Evolutionary conservation across 2,888 invertebrate species (phyloP).

Genomic region (Eupelmus urozonus): DNA sequence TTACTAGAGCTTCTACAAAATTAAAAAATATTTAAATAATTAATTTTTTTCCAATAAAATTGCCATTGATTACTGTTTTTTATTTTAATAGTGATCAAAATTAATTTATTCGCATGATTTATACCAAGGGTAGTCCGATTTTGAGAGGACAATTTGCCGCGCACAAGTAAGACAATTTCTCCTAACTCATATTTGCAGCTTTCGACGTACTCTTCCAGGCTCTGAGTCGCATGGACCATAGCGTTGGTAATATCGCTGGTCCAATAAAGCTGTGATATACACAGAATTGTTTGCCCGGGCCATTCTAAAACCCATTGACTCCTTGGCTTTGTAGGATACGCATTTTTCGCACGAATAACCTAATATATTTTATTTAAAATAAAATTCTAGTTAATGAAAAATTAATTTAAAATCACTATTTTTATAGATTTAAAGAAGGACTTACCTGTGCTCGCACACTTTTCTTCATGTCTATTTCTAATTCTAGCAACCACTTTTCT

Average conservation of each 20-base stretch:
- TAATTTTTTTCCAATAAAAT: not conserved
- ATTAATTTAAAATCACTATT: not conserved
- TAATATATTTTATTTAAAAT: slow-evolving; percentile 49
- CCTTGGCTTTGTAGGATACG: slow-evolving; percentile 75
- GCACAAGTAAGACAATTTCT: slow-evolving; percentile 89
- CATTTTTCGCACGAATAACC: slow-evolving; percentile 77
- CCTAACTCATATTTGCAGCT: slow-evolving; percentile 88
- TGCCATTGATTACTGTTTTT: not conserved
- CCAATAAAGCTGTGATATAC: slow-evolving; percentile 91
- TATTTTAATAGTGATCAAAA: too few relatives aligned
- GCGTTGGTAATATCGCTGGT: slow-evolving; percentile 91
- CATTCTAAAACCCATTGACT: slow-evolving; percentile 81
- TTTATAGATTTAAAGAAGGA: not conserved
- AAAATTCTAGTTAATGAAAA: slow-evolving; percentile 32
- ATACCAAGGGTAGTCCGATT: slow-evolving; percentile 91
- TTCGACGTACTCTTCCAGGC: slow-evolving; percentile 83
- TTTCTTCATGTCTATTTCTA: slow-evolving; percentile 76
- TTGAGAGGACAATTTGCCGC: slow-evolving; percentile 91
- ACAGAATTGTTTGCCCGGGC: slow-evolving; percentile 84
- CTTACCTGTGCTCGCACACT: slow-evolving; percentile 78
- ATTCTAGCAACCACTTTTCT: slow-evolving; percentile 74
- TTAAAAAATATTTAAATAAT: slow-evolving; percentile 8
- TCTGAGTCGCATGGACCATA: slow-evolving; percentile 80
- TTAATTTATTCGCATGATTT: not conserved
- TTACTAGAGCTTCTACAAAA: slow-evolving; percentile 88